Evolutionary conservation across 2,888 invertebrate species (phyloP).

Genomic region (Pteria penguin): DNA sequence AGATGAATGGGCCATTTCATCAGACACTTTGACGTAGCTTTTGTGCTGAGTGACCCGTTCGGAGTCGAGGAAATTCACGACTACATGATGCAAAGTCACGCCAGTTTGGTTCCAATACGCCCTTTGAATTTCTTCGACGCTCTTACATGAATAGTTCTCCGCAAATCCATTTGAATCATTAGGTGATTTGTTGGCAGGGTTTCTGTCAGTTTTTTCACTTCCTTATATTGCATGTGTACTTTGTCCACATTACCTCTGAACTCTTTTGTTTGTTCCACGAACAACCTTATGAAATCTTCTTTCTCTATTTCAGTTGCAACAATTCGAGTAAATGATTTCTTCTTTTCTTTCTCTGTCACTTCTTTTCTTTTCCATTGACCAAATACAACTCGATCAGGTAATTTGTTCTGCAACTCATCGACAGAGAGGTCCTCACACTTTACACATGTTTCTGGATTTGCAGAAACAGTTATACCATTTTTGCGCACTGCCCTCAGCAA

Average conservation of each 20-base stretch:
- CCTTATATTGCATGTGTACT: slow-evolving; percentile 34
- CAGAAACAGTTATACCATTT: slow-evolving; percentile 22
- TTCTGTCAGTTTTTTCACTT: slow-evolving; percentile 35
- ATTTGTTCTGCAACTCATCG: neutral
- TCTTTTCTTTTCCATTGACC: slow-evolving; percentile 15
- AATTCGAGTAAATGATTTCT: neutral
- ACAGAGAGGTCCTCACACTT: neutral
- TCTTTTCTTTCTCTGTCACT: slow-evolving; percentile 7
- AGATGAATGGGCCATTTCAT: slow-evolving; percentile 28
- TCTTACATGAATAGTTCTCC: slow-evolving; percentile 40
- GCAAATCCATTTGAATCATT: slow-evolving; percentile 49
- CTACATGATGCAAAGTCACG: slow-evolving; percentile 40
- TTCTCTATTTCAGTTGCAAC: neutral
- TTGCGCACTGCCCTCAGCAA: slow-evolving; percentile 34
- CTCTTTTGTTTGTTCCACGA: neutral
- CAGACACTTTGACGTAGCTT: slow-evolving; percentile 31
- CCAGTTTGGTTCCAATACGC: slow-evolving; percentile 38
- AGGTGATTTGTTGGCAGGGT: slow-evolving; percentile 31
- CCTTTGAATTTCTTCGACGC: slow-evolving; percentile 40
- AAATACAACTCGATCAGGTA: neutral
- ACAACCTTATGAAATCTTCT: neutral
- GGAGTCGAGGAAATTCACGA: neutral
- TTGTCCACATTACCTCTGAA: slow-evolving; percentile 30
- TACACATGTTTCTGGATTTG: slow-evolving; percentile 44
- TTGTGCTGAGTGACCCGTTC: slow-evolving; percentile 1